Percentiles rank a stretch among this genome's conserved stretches.
Conservation (phyloP, 2,113 vertebrate genomes). For the Grammatotria lemairii region DNA sequence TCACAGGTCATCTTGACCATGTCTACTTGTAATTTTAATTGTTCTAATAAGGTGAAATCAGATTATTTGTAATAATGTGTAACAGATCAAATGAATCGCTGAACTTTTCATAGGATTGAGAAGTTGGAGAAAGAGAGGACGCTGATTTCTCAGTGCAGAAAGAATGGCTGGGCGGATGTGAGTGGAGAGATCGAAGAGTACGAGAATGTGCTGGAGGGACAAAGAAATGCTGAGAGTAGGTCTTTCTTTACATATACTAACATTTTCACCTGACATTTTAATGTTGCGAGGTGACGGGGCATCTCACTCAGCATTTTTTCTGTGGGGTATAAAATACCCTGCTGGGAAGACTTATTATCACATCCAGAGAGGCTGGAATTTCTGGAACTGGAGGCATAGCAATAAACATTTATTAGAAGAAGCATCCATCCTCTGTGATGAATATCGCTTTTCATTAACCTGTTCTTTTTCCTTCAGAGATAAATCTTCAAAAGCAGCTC, state of each 20-base stretch:
- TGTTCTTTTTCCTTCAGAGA: constrained; percentile 60
- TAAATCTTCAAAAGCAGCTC: constrained; percentile 77
- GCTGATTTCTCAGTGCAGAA: constrained; percentile 72
- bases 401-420: background rate
- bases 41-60: background rate
- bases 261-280: background rate
- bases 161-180: constrained; percentile 69
- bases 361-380: background rate
- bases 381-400: background rate
- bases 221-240: constrained; percentile 79
- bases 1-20: background rate
- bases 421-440: background rate
- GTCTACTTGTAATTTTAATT: background rate
- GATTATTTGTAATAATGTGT: background rate
- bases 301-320: background rate
- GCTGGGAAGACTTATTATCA: background rate
- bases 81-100: background rate
- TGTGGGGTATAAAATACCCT: background rate
- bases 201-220: constrained; percentile 69
- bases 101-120: constrained; percentile 68
- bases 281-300: background rate
- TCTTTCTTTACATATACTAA: background rate
- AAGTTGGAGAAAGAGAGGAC: constrained; percentile 79
- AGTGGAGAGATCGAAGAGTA: constrained; percentile 74
- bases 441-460: background rate